phyloP scores from a whole-genome alignment of 2,888 invertebrate species.

The Epinotia brunnichana region DNA sequence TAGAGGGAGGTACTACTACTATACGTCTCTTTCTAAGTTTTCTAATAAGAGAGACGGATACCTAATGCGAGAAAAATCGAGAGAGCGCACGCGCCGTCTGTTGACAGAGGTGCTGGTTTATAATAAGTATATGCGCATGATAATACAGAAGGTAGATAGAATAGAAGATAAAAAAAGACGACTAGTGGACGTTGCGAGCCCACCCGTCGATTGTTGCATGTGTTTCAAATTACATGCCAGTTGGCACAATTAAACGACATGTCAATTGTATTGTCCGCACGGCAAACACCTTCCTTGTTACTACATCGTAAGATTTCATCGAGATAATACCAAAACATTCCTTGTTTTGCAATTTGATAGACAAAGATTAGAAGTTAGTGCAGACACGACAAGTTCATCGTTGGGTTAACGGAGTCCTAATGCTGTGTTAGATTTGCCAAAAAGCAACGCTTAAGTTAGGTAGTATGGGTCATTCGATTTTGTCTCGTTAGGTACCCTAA shows the following conservation, averaged over 20 bases:
- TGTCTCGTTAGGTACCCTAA: too few species aligned
- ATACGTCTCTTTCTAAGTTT: too few species aligned
- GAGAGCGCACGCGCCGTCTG: too few species aligned
- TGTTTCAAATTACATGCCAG: conserved; percentile 47
- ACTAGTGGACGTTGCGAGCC: not conserved
- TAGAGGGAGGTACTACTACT: too few species aligned
- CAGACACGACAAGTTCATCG: conserved; percentile 2
- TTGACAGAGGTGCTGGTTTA: too few species aligned
- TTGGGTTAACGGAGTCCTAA: not conserved
- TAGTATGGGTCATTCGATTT: too few species aligned
- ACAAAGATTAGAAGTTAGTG: conserved; percentile 58
- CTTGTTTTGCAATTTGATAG: conserved; percentile 70
- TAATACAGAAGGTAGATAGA: not conserved
- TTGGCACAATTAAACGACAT: conserved; percentile 58
- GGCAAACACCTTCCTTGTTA: conserved; percentile 70
- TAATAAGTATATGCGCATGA: conserved; percentile 1
- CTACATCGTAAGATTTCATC: conserved; percentile 73
- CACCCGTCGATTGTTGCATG: conserved; percentile 30
- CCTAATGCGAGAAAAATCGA: too few species aligned
- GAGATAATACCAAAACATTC: conserved; percentile 73
- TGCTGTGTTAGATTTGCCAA: not conserved
- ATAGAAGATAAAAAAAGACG: not conserved
- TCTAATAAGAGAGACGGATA: too few species aligned
- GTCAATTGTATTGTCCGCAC: conserved; percentile 72
- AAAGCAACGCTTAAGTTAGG: too few species aligned